Evolutionary conservation across 2,888 invertebrate genomes (phyloP).

Genomic region (Diarsia rubi): DNA sequence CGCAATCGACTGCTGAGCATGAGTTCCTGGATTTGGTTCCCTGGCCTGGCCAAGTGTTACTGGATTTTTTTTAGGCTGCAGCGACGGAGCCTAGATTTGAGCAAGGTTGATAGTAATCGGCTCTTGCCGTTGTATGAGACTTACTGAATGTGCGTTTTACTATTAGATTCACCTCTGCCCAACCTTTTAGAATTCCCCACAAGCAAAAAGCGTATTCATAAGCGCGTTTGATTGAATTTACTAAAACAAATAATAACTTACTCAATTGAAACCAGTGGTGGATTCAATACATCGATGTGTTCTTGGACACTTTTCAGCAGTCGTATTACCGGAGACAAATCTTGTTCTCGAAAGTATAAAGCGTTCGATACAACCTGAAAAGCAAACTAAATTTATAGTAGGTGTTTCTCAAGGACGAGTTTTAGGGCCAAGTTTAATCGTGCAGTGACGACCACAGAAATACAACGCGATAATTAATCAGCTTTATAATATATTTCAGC

Average conservation of each 20-base stretch:
- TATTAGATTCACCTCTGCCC: too few relatives aligned
- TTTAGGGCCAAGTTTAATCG: background rate
- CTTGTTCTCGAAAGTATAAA: constrained; percentile 77
- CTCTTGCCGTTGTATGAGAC: too few relatives aligned
- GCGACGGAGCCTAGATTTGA: too few relatives aligned
- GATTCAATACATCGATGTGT: constrained; percentile 68
- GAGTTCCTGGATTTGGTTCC: background rate
- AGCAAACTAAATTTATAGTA: background rate
- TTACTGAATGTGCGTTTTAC: too few relatives aligned
- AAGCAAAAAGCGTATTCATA: too few relatives aligned
- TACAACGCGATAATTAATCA: background rate
- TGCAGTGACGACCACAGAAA: background rate
- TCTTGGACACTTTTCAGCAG: constrained; percentile 47
- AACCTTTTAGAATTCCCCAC: background rate
- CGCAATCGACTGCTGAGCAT: background rate
- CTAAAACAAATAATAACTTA: constrained; percentile 67
- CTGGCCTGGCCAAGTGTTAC: background rate
- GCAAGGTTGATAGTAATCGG: too few relatives aligned
- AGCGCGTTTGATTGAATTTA: background rate
- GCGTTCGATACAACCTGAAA: constrained; percentile 74
- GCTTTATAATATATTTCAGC: background rate
- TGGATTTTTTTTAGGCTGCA: too few relatives aligned
- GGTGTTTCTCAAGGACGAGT: background rate
- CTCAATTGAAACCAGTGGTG: constrained; percentile 76
- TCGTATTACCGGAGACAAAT: constrained; percentile 77